Conservation (phyloP, 1,140 invertebrate species). For the Drosophila varians region DNA sequence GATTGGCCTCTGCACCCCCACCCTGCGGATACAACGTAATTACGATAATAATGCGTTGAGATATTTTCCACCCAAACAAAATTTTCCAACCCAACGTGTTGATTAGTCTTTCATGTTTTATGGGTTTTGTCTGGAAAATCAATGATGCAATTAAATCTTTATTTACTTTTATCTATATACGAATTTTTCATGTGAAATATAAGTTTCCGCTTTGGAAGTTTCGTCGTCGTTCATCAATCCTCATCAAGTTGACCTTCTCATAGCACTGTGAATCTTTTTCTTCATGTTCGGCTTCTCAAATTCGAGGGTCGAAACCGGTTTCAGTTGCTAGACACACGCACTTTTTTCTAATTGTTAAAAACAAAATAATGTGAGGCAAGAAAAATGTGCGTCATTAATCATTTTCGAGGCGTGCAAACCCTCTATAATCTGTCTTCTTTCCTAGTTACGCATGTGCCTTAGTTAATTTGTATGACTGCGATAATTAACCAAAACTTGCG, state of each 20-base stretch:
- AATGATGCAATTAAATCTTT: slow-evolving; percentile 31
- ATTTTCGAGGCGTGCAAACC: slow-evolving; percentile 34
- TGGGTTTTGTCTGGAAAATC: slow-evolving; percentile 25
- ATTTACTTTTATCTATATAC: neutral
- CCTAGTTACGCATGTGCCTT: slow-evolving; percentile 74
- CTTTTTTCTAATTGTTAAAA: slow-evolving; percentile 9
- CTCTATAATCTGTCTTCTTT: neutral
- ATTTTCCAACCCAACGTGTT: slow-evolving; percentile 35
- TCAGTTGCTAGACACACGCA: slow-evolving; percentile 35
- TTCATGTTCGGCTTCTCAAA: slow-evolving; percentile 27
- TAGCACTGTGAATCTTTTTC: slow-evolving; percentile 4
- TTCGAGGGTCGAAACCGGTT: slow-evolving; percentile 48
- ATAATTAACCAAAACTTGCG: slow-evolving; percentile 59
- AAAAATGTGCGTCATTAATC: slow-evolving; percentile 62
- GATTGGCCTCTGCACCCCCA: slow-evolving; percentile 27
- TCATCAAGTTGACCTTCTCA: slow-evolving; percentile 26
- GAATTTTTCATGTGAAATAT: neutral
- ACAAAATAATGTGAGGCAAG: slow-evolving; percentile 6
- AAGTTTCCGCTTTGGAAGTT: neutral
- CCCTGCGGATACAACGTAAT: neutral
- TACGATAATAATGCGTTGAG: slow-evolving; percentile 3
- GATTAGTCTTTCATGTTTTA: slow-evolving; percentile 49
- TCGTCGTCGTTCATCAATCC: slow-evolving; percentile 17
- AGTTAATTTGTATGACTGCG: slow-evolving; percentile 74
- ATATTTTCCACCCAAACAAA: slow-evolving; percentile 7